phyloP scores from a whole-genome alignment of 2,113 vertebrate species.

The Apodemus sylvaticus region DNA sequence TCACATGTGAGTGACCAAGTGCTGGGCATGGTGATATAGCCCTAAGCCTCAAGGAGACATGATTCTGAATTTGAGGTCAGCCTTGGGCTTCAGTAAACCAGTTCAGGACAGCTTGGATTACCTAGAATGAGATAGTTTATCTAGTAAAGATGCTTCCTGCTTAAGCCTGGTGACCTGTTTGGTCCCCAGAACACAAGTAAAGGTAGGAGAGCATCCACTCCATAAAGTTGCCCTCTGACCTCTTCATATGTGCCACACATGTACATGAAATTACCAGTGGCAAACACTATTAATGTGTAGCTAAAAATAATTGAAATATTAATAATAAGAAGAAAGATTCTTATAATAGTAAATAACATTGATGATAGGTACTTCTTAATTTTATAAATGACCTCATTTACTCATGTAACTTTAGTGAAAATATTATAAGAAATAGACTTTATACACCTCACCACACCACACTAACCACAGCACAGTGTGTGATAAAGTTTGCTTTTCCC shows the following conservation, averaged over 20 bases:
- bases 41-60: background rate
- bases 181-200: background rate
- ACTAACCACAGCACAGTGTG: background rate
- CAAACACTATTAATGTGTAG: background rate
- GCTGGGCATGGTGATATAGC: too few relatives aligned
- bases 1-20: background rate
- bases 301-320: slow-evolving; percentile 34
- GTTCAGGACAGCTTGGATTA: background rate
- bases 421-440: background rate
- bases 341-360: background rate
- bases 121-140: background rate
- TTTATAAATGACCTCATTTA: slow-evolving; percentile 15
- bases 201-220: background rate
- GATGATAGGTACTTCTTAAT: background rate
- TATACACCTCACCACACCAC: background rate
- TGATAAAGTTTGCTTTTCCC: background rate
- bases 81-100: background rate
- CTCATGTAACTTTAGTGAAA: slow-evolving; percentile 24
- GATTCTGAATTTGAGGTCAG: background rate
- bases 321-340: background rate
- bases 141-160: background rate
- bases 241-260: background rate
- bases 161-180: background rate
- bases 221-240: background rate
- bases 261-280: background rate